Evolutionary conservation across 1,140 invertebrate species (phyloP).

Genomic region (Macrobrachium nipponense): DNA sequence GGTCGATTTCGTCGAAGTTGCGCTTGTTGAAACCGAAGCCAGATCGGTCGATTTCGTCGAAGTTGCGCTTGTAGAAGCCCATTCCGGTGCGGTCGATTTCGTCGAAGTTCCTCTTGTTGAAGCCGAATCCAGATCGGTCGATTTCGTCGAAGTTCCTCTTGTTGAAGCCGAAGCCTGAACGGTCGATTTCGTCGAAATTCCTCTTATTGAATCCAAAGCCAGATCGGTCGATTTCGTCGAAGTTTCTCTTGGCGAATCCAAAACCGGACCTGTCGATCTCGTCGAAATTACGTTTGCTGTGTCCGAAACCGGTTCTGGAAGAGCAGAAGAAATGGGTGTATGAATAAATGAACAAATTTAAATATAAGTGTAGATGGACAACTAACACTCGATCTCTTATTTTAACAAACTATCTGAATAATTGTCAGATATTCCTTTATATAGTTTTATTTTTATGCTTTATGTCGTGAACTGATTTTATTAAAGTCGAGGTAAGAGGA

Average conservation of each 20-base stretch:
- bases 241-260: slow-evolving; percentile 67
- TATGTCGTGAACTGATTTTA: no score
- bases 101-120: slow-evolving; percentile 74
- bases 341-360: no score
- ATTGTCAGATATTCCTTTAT: no score
- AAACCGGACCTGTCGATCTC: slow-evolving; percentile 70
- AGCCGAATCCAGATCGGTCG: slow-evolving; percentile 70
- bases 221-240: slow-evolving; percentile 71
- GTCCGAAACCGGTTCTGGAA: slow-evolving; percentile 55
- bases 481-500: no score
- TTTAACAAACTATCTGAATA: no score
- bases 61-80: slow-evolving; percentile 72
- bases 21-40: slow-evolving; percentile 71
- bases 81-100: slow-evolving; percentile 76
- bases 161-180: slow-evolving; percentile 71
- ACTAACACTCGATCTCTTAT: no score
- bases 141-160: slow-evolving; percentile 77
- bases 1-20: slow-evolving; percentile 76
- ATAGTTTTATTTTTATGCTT: no score
- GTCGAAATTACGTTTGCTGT: slow-evolving; percentile 70
- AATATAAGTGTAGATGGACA: no score
- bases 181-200: slow-evolving; percentile 76
- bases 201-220: slow-evolving; percentile 70
- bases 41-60: slow-evolving; percentile 74
- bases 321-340: background rate